phyloP scores from a whole-genome alignment of 2,888 invertebrate genomes.

The Eupithecia exiguata region DNA sequence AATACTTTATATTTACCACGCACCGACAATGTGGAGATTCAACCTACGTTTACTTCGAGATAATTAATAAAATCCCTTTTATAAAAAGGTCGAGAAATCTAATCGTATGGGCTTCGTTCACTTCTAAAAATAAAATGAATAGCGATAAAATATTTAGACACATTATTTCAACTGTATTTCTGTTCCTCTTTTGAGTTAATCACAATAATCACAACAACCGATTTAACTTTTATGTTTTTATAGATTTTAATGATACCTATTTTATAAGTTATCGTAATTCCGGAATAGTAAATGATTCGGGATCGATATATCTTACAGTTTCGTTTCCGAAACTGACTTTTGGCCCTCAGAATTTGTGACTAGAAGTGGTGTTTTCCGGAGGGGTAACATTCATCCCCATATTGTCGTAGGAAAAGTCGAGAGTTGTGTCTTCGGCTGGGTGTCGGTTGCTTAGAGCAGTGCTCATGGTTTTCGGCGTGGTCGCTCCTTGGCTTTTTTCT shows the following conservation, averaged over 20 bases:
- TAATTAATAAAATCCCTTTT: conserved; percentile 1
- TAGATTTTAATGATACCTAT: neutral
- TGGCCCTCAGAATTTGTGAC: conserved; percentile 70
- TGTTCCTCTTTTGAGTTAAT: neutral
- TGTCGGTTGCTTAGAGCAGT: conserved; percentile 88
- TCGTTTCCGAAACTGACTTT: conserved; percentile 54
- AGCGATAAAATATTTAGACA: neutral
- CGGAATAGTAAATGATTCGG: neutral
- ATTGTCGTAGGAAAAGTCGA: conserved; percentile 92
- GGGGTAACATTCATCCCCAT: conserved; percentile 89
- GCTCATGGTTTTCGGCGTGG: conserved; percentile 86
- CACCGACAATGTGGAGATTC: neutral
- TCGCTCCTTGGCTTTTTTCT: conserved; percentile 83
- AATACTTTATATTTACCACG: neutral
- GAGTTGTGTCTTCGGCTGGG: conserved; percentile 90
- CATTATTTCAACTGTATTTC: neutral
- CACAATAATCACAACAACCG: neutral
- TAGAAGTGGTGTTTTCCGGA: conserved; percentile 71
- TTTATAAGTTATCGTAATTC: neutral
- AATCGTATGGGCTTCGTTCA: neutral
- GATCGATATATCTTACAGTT: conserved; percentile 50
- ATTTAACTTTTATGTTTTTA: neutral
- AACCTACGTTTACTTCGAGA: neutral
- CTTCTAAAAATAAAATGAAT: neutral
- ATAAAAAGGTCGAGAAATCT: neutral